Percentiles rank a stretch among this genome's conserved stretches.
Evolutionary conservation across 1,140 invertebrate genomes (phyloP).

Genomic region (Aphelenchoides besseyi): DNA sequence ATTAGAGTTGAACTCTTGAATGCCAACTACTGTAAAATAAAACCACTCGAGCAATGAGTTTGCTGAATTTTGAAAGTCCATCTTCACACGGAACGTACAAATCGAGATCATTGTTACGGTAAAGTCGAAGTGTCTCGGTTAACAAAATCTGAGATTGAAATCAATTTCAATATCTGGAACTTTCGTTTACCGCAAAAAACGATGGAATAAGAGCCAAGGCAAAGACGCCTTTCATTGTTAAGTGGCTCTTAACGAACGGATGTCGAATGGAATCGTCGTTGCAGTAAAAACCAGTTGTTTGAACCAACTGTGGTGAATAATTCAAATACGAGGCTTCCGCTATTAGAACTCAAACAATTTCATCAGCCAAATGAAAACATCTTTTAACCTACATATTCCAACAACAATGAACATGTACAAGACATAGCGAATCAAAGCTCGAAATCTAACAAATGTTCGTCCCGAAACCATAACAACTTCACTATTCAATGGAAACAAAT

Average conservation of each 20-base stretch:
- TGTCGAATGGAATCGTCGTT: neutral
- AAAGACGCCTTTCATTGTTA: constrained; percentile 4
- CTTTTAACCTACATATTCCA: neutral
- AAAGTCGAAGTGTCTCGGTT: neutral
- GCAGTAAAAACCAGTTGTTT: neutral
- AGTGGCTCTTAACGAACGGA: constrained; percentile 4
- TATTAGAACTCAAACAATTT: constrained; percentile 1
- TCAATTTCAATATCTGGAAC: neutral
- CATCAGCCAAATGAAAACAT: neutral
- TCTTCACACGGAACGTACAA: neutral
- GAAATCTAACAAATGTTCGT: neutral
- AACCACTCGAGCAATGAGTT: neutral
- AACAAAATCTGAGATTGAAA: neutral
- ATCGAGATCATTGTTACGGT: neutral
- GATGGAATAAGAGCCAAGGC: neutral
- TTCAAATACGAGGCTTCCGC: neutral
- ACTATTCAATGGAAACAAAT: neutral
- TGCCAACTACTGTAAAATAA: neutral
- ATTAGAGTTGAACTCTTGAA: neutral
- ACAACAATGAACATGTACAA: neutral
- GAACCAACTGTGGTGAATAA: neutral
- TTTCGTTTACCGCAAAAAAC: neutral
- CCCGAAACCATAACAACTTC: neutral
- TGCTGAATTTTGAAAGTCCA: neutral
- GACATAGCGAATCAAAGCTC: neutral